Evolutionary conservation across 2,797 vertebrate species (phyloP).

Genomic region (Paratrypauchen microcephalus): DNA sequence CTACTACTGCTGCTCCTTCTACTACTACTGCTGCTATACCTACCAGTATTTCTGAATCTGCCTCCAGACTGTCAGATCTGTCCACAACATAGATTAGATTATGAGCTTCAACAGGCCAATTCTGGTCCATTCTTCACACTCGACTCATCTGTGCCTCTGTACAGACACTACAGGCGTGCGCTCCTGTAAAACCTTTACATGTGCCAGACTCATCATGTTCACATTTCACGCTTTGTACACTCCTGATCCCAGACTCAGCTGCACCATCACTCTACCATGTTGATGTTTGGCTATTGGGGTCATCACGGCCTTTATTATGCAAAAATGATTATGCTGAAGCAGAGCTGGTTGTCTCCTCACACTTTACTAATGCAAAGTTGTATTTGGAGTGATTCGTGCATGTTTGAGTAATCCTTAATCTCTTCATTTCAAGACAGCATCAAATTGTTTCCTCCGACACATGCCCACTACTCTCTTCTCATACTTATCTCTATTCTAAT

Average conservation of each 20-base stretch:
- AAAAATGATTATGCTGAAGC: not conserved
- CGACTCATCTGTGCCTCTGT: not conserved
- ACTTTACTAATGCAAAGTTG: too few relatives aligned
- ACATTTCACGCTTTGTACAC: not conserved
- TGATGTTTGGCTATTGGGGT: not conserved
- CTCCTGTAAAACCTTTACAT: not conserved
- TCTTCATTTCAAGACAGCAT: too few relatives aligned
- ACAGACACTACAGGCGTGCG: not conserved
- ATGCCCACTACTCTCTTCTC: too few relatives aligned
- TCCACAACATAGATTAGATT: not conserved
- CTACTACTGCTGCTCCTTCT: too few relatives aligned
- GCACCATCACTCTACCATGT: not conserved
- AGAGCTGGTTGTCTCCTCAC: not conserved
- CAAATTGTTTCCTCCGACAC: too few relatives aligned
- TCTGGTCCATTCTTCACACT: conserved; percentile 1
- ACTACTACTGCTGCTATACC: not conserved
- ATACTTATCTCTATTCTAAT: too few relatives aligned
- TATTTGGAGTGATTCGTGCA: too few relatives aligned
- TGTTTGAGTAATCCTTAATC: too few relatives aligned
- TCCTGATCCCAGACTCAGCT: not conserved
- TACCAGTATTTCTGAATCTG: not conserved
- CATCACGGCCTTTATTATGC: not conserved
- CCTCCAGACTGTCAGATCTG: not conserved
- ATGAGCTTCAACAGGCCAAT: not conserved
- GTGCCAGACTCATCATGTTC: conserved; percentile 8